Evolutionary conservation across 2,888 invertebrate genomes (phyloP), one percentile per base, ranked within the genome.

Genomic region (Xestia c-nigrum): DNA sequence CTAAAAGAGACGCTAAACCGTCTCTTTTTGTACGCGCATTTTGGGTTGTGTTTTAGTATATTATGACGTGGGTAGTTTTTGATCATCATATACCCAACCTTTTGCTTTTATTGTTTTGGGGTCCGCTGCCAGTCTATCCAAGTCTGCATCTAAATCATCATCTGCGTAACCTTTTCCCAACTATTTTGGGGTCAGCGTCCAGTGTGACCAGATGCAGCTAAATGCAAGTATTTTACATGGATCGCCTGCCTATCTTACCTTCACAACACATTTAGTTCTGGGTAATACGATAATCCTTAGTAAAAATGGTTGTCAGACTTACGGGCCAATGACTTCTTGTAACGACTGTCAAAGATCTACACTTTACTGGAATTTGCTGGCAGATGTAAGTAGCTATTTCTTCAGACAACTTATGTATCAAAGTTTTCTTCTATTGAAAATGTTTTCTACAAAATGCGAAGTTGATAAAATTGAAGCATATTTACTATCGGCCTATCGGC

Each of bases 401-500:
- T 1, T 0, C 1, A 6, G 14, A 31, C 1, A 4, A 24, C 21
- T 19, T 47, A 21, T 43, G 19, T 38, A 1, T n/a, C 19, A 46
- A 61, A 52, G 16, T 38, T 0, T 3, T 9, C 7, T 21, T 21
- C 16, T n/a, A 16, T 1, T 7, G 4, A 21, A 50, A 52, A 40
- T 55, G 21, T 63, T 63, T 65, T 74, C 9, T 12, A 6, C 38
- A 38, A 78, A 80, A 63, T 55, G 6, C 40, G 43, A 46, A 47
- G 5, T 38, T 55, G 19, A 71, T 64, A 64, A 67, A 64, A 78
- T 57, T 71, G 2, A 67, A 67, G n/a, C 50, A 21, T 85, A 85
- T 88, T 87, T 77, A 80, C 80, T 88, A 71, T 80, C 61, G 63
- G 46, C 66, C 80, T 88, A 71, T 80, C 61, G 63, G 46, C 66